Base-by-base conservation (phyloP, 30 jellyfish, hydroid and myxozoan genomes). In the Hydra vulgaris region DNA sequence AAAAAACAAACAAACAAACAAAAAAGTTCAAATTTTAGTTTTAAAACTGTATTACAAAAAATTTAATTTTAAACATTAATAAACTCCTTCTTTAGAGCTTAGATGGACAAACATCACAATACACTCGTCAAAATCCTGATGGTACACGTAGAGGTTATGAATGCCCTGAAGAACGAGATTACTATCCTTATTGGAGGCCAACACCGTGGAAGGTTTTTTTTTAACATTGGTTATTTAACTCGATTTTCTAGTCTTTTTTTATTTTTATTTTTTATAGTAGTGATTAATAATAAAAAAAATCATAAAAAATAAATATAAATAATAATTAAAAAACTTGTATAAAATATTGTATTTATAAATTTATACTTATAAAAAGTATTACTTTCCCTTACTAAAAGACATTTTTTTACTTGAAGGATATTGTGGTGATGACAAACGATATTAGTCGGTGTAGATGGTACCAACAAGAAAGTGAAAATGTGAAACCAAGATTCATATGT, bases 91-190 rank as follows among this genome's bases (percentile, higher is more conserved):
- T 68, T 68, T 27, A 78, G 85, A 78, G 54, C 3, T 22, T 78
- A 40, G 68, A 20, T 1, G 95, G 96, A 25, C 53, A 83, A 53
- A 25, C 96, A 70, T 90, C 98, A 0, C 66, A 66, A 26, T 86
- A 87, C 88, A 92, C 98, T 0, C 88, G 98, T 21, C 98, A 92
- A 86, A 92, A 92, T 79, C 92, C 98, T 21, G 81, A 78, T 27
- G 98, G 98, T 26, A 92, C 96, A 53, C 85, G 96, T 69, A 74
- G 96, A 27, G 98, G 95, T 16, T 92, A 86, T 52, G 98, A 92
- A 76, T 92, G 98, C 80, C 96, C 98, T 20, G 98, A 92, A 83
- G 98, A 92, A 71, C 73, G 98, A 26, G 98, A 92, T 74, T 92
- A 92, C 26, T 92, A 92, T 26, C 98, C 98, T 23, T 85, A 92